phyloP scores from a whole-genome alignment of 1,140 invertebrate genomes.

The Papilio dardanus region DNA sequence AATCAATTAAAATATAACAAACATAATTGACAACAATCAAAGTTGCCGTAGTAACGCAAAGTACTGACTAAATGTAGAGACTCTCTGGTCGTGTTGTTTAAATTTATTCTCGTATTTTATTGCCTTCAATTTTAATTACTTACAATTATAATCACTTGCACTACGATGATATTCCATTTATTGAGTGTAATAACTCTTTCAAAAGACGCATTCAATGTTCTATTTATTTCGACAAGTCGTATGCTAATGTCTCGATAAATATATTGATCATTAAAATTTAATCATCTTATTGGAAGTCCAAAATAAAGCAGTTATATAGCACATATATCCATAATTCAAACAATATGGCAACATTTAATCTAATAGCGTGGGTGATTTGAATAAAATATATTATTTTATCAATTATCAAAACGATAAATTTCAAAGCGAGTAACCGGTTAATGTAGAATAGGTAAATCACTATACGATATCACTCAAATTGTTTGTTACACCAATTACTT shows the following conservation, averaged over 20 bases:
- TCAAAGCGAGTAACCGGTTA: conserved; percentile 13
- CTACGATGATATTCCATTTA: not conserved
- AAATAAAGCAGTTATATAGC: conserved; percentile 29
- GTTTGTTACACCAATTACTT: conserved; percentile 81
- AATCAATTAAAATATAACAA: too few relatives aligned
- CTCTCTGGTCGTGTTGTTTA: too few relatives aligned
- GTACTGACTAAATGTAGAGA: too few relatives aligned
- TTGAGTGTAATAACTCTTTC: conserved; percentile 11
- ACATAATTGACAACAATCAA: too few relatives aligned
- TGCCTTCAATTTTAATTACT: not conserved
- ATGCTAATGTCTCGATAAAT: conserved; percentile 29
- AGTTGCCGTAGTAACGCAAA: too few relatives aligned
- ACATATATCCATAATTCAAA: conserved; percentile 35
- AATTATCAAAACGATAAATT: conserved; percentile 36
- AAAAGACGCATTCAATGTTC: conserved; percentile 12
- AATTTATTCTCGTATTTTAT: not conserved
- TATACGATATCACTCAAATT: conserved; percentile 79
- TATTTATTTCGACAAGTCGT: conserved; percentile 23
- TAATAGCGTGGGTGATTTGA: conserved; percentile 29
- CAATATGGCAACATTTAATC: conserved; percentile 31
- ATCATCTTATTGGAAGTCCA: conserved; percentile 25
- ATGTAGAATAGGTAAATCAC: conserved; percentile 66
- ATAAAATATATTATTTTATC: conserved; percentile 37
- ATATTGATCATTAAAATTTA: conserved; percentile 37
- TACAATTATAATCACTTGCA: too few relatives aligned